Conservation (phyloP, 1,140 invertebrate genomes). For the Cyrtorhinus lividipennis region DNA sequence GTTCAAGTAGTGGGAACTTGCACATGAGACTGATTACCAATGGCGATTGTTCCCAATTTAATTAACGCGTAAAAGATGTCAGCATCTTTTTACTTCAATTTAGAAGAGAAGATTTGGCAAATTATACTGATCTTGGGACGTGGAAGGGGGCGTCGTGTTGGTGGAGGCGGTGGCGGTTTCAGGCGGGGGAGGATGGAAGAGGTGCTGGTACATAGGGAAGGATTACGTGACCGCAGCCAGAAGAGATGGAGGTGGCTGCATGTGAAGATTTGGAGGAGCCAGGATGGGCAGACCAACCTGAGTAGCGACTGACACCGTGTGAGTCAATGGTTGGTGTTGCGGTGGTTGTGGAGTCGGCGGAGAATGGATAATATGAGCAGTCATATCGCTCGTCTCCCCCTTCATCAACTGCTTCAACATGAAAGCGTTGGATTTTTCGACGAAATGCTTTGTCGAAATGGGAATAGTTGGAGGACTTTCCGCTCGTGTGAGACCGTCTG, state of each 20-base stretch:
- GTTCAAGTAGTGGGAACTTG: neutral
- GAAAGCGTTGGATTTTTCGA: slow-evolving; percentile 58
- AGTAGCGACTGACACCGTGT: slow-evolving; percentile 27
- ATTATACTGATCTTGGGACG: neutral
- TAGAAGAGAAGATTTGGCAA: neutral
- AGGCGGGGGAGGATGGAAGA: neutral
- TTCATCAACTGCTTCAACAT: slow-evolving; percentile 28
- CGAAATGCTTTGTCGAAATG: slow-evolving; percentile 62
- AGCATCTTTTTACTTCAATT: neutral
- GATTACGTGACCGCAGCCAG: slow-evolving; percentile 27
- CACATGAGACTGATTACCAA: neutral
- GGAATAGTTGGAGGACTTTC: slow-evolving; percentile 68
- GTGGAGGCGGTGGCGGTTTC: neutral
- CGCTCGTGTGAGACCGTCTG: slow-evolving; percentile 66
- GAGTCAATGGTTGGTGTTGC: slow-evolving; percentile 16
- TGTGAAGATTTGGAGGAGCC: slow-evolving; percentile 25
- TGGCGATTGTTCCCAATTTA: neutral
- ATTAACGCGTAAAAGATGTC: too few relatives aligned
- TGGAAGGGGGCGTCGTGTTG: neutral
- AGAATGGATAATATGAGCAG: slow-evolving; percentile 24
- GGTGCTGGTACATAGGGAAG: neutral
- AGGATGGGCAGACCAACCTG: slow-evolving; percentile 27
- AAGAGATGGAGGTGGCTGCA: slow-evolving; percentile 25
- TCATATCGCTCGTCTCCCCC: slow-evolving; percentile 36
- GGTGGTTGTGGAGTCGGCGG: slow-evolving; percentile 12